Evolutionary conservation across 2,888 invertebrate genomes (phyloP).

Genomic region (Lasioglossum lativentre): DNA sequence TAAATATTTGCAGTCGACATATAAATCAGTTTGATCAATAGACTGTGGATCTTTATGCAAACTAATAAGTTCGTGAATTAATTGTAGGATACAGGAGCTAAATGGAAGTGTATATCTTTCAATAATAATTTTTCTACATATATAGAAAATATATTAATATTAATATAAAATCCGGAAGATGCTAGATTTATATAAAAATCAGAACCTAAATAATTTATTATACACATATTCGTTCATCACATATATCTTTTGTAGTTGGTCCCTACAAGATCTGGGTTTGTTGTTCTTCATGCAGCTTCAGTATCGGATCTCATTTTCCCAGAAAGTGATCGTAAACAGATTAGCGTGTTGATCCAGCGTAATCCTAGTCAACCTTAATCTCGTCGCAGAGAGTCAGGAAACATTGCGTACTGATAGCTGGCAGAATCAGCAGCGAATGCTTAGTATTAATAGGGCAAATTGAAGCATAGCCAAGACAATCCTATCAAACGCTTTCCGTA

Average conservation of each 20-base stretch:
- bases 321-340: background rate
- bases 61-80: too few species aligned
- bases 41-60: too few species aligned
- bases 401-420: slow-evolving; percentile 26
- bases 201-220: background rate
- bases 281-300: background rate
- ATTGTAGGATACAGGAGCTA: too few species aligned
- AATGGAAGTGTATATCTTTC: too few species aligned
- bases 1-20: too few species aligned
- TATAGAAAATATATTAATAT: too few species aligned
- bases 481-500: slow-evolving; percentile 29
- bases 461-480: slow-evolving; percentile 42
- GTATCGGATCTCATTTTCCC: background rate
- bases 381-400: slow-evolving; percentile 10
- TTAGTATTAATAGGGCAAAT: slow-evolving; percentile 40
- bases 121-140: too few species aligned
- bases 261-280: background rate
- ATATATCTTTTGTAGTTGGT: background rate
- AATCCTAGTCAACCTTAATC: slow-evolving; percentile 19
- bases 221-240: background rate
- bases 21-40: too few species aligned
- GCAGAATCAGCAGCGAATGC: slow-evolving; percentile 22
- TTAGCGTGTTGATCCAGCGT: background rate
- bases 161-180: background rate
- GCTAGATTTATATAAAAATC: background rate